phyloP scores from a whole-genome alignment of 2,797 vertebrate genomes.

The Fistularia commersonii region DNA sequence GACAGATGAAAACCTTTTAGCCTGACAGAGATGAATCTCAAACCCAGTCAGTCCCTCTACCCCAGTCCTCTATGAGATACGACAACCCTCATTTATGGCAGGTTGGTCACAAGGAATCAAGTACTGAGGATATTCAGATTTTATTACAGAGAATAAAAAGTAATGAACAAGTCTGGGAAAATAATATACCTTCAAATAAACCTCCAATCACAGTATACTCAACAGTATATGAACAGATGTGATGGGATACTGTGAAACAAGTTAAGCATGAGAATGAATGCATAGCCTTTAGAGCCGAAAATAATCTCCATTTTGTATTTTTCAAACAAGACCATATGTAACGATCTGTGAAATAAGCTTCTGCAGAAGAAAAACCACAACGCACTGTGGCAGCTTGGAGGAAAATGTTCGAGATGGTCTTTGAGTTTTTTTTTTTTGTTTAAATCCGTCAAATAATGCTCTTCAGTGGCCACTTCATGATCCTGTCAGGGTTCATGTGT shows the following conservation, averaged over 20 bases:
- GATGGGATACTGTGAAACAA: conserved; percentile 53
- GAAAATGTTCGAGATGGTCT: conserved; percentile 32
- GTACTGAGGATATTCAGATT: conserved; percentile 40
- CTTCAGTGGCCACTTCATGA: conserved; percentile 36
- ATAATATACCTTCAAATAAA: conserved; percentile 38
- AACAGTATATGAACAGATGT: conserved; percentile 46
- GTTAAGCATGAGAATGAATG: conserved; percentile 42
- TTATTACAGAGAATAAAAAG: conserved; percentile 34
- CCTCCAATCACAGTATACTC: conserved; percentile 6
- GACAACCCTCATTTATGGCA: conserved; percentile 45
- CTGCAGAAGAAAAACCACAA: conserved; percentile 45
- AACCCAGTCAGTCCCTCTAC: conserved; percentile 28
- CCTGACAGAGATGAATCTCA: conserved; percentile 44
- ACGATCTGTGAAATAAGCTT: conserved; percentile 55
- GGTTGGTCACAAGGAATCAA: conserved; percentile 31
- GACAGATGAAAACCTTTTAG: conserved; percentile 51
- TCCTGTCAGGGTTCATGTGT: conserved; percentile 26
- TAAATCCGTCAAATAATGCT: conserved; percentile 34
- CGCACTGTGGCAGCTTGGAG: conserved; percentile 28
- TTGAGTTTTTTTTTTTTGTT: conserved; percentile 42
- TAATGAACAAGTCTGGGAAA: conserved; percentile 47
- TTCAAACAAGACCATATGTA: conserved; percentile 54
- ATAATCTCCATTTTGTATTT: conserved; percentile 49
- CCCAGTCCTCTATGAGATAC: conserved; percentile 27
- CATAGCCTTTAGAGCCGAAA: conserved; percentile 12